Conservation (phyloP, 2,797 vertebrate species). For the Pitangus sulphuratus region DNA sequence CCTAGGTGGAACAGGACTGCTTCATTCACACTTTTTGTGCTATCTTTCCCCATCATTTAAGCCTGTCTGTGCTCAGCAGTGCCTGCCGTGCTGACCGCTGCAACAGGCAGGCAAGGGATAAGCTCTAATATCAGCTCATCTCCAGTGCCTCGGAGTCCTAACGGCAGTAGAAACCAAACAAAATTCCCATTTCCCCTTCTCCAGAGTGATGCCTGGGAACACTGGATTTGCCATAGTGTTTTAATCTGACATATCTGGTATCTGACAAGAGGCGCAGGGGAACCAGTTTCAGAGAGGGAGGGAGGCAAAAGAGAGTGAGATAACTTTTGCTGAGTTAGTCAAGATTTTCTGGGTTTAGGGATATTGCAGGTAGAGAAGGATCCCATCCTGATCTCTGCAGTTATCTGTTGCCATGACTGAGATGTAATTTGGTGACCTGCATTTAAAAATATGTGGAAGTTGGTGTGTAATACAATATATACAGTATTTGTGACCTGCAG, state of each 20-base stretch:
- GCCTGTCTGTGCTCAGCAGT: slow-evolving; percentile 17
- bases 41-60: background rate
- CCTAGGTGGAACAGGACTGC: background rate
- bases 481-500: background rate
- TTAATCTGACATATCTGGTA: background rate
- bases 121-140: background rate
- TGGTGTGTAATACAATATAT: background rate
- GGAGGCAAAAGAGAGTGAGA: background rate
- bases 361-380: background rate
- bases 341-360: background rate
- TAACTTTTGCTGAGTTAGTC: background rate
- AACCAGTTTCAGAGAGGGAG: background rate
- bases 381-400: background rate
- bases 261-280: background rate
- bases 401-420: background rate
- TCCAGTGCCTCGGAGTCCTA: background rate
- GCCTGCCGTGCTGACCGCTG: background rate
- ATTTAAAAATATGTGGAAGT: background rate
- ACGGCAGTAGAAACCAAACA: background rate
- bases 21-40: background rate
- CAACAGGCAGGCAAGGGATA: slow-evolving; percentile 14
- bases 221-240: background rate
- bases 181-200: background rate
- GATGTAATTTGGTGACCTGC: background rate
- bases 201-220: background rate